Base-by-base conservation (phyloP, 1,140 invertebrate species). In the Mesaphorura yosii region DNA sequence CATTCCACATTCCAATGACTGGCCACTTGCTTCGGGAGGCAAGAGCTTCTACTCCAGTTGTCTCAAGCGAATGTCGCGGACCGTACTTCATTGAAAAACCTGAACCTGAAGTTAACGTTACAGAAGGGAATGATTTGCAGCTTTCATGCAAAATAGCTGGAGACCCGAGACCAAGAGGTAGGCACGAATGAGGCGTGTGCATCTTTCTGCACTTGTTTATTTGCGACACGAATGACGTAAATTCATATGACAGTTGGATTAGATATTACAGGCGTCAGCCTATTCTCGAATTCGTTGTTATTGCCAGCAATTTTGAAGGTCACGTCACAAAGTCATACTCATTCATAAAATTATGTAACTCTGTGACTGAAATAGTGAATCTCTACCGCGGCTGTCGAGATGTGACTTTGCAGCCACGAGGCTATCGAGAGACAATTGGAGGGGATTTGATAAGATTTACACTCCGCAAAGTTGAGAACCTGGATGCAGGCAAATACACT, bases 401-500 rank as follows among this genome's bases (percentile, higher is more conserved):
- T 64, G 83, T 91, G 26, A 86, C 84, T 7, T 79, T 79, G 59
- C 82, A 79, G 62, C 76, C 80, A 48, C 71, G 85, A 31, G 80
- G 83, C 1, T 76, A 83, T 66, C 86, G 84, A 69, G 86, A 89
- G 70, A 79, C 78, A 1, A 80, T 84, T 31, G 83, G 88, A 6
- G 17, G 34, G 62, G 86, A 90, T 67, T 87, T 86, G 51, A 78
- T 84, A 26, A 80, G 85, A 62, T 78, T 98, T 39, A 86, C 88
- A 7, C 75, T 98, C 57, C 87, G 88, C 66, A 82, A 89, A 64
- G 81, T 86, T 1, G 78, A 80, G 49, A 73, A 81, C 6, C 79
- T 87, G 40, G 95, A 98, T 67, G 81, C 86, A 52, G 94, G 92
- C 7, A 90, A 88, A 5, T 98, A 97, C 68, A 94, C 88, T 45